A percentile compares a stretch with the other conserved stretches of the same genome.
Evolutionary conservation across 2,113 vertebrate species (phyloP).

Genomic region (Lates calcarifer): DNA sequence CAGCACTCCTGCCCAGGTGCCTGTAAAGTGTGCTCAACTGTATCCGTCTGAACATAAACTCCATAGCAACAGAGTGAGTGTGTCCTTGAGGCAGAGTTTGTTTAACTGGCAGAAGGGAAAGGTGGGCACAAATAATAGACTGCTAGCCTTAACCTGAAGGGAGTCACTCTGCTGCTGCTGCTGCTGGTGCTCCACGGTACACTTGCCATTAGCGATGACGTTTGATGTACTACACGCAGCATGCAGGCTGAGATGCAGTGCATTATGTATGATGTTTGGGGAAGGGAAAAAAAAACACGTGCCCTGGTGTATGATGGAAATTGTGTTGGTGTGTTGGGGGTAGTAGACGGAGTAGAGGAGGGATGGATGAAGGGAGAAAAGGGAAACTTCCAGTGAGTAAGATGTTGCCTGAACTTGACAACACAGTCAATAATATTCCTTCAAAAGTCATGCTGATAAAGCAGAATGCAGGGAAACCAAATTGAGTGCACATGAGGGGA

Average conservation of each 20-base stretch:
- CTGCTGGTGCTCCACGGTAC: constrained; percentile 14
- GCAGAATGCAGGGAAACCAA: neutral
- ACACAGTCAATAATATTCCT: constrained; percentile 7
- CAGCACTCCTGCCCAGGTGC: neutral
- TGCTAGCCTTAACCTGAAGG: constrained; percentile 37
- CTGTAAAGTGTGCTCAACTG: constrained; percentile 1
- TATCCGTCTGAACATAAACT: constrained; percentile 29
- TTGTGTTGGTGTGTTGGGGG: neutral
- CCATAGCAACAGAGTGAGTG: constrained; percentile 71
- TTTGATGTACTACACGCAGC: constrained; percentile 43
- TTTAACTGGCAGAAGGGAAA: constrained; percentile 57
- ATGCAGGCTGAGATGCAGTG: neutral
- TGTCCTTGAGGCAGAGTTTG: constrained; percentile 55
- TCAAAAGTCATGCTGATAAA: constrained; percentile 1
- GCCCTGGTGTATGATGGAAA: neutral
- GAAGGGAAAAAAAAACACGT: constrained; percentile 7
- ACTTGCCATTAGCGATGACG: constrained; percentile 45
- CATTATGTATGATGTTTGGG: constrained; percentile 65
- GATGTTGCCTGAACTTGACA: constrained; percentile 5
- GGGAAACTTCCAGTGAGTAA: neutral
- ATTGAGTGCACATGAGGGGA: neutral
- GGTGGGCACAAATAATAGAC: constrained; percentile 62
- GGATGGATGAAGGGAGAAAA: neutral
- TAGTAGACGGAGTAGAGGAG: neutral
- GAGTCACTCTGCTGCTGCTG: constrained; percentile 45